Evolutionary conservation across 2,113 vertebrate species (phyloP), one percentile per base, ranked within the genome.

Genomic region (Catagonus wagneri): DNA sequence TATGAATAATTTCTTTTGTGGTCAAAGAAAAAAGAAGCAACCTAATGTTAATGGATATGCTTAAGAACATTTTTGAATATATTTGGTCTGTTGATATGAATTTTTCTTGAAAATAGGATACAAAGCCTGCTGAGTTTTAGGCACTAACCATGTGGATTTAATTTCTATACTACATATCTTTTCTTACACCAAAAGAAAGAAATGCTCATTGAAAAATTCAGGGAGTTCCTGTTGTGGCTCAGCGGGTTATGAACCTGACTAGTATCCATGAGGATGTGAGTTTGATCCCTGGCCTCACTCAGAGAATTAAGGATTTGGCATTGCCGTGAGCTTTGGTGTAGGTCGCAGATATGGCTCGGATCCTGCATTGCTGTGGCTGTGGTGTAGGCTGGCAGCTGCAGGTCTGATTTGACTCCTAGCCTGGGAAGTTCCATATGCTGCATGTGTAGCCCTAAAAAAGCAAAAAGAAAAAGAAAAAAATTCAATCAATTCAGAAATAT

Each of bases 1-100:
- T 86, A 83, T 90, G 74, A 89, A 44, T 83, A 86, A 89, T 93
- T 96, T 95, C 58, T 90, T 89, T 72, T 92, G 16, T 89, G 56
- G 61, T 52, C 19, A 29, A 71, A 91, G 61, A 23, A 3, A 60
- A 65, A 71, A 60, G 44, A 39, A n/a, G 44, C 36, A 60, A 4
- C 25, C 65, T 95, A 90, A 61, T 94, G 39, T 75, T 96, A 89
- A 68, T 94, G 39, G 20, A 56, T 90, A 54, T 90, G 29, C 32
- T 56, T 90, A 60, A 90, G 63, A 94, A 68, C 29, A 71, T 75
- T 91, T 92, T 84, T 80, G 15, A 84, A 5, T 92, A 32, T 60
- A 79, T 72, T 68, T 96, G 25, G 25, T 14, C 27, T 71, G n/a
- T 29, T 58, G 87, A 74, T 83, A 71, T 1, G n/a, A 65, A 22